phyloP scores from a whole-genome alignment of 2,113 vertebrate genomes.

The Tringa solitaria region DNA sequence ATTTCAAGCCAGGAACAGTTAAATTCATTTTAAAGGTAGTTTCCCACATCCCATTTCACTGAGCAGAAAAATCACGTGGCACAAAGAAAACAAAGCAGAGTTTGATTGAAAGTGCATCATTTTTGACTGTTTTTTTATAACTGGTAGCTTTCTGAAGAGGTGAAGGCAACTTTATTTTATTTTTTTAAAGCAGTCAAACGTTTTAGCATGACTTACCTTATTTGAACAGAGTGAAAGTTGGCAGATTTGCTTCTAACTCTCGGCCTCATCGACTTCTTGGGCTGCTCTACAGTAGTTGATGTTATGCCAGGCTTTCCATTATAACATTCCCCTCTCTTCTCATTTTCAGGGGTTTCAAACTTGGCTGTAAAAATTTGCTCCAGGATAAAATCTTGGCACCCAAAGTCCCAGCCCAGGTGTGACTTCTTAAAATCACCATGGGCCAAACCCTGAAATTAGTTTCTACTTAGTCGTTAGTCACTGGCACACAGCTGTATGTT shows the following conservation, averaged over 20 bases:
- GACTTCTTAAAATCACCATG: conserved; percentile 15
- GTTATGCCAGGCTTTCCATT: conserved; percentile 47
- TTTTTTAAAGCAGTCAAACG: not conserved
- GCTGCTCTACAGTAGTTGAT: conserved; percentile 20
- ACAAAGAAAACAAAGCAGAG: not conserved
- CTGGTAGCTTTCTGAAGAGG: not conserved
- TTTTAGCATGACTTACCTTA: not conserved
- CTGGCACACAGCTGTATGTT: not conserved
- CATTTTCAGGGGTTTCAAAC: not conserved
- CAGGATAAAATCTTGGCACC: not conserved
- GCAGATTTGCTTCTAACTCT: not conserved
- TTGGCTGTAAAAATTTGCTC: not conserved
- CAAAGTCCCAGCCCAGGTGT: not conserved
- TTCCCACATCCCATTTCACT: not conserved
- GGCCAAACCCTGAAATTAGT: conserved; percentile 31
- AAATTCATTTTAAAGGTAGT: not conserved
- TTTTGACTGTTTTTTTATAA: not conserved
- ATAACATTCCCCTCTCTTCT: conserved; percentile 27
- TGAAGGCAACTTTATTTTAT: not conserved
- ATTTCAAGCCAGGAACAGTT: not conserved
- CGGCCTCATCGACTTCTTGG: not conserved
- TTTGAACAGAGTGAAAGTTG: conserved; percentile 13
- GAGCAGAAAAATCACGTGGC: not conserved
- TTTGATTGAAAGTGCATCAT: not conserved
- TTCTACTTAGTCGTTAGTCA: not conserved